Conservation (phyloP, 2,797 vertebrate genomes). For the Danio albolineatus region DNA sequence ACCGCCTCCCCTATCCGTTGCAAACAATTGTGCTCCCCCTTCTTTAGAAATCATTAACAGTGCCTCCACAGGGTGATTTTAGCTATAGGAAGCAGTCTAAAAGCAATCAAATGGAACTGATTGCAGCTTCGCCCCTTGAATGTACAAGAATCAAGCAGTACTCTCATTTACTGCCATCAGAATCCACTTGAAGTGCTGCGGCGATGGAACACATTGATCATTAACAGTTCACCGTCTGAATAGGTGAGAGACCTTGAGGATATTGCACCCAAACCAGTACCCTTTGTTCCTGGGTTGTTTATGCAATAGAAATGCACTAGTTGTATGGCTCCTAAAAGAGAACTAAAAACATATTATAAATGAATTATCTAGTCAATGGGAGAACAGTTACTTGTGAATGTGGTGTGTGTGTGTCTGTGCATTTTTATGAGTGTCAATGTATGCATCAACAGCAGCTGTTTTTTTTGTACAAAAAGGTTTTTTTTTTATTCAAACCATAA, state of each 20-base stretch:
- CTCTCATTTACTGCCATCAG: conserved; percentile 43
- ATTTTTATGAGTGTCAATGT: conserved; percentile 2
- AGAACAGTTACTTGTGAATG: neutral
- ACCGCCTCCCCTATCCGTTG: neutral
- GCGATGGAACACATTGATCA: neutral
- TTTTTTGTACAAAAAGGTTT: conserved; percentile 69
- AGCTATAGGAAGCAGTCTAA: neutral
- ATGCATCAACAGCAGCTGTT: conserved; percentile 24
- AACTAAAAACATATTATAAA: neutral
- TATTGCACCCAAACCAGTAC: conserved; percentile 12
- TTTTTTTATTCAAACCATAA: conserved; percentile 74
- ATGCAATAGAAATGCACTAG: neutral
- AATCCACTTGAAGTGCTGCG: conserved; percentile 27
- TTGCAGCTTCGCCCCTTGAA: neutral
- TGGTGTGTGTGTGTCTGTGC: neutral
- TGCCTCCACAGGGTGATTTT: conserved; percentile 10
- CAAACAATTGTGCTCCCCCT: conserved; percentile 44
- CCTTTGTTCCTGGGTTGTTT: conserved; percentile 20
- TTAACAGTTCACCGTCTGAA: neutral
- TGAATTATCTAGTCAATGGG: neutral
- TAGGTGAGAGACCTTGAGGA: conserved; percentile 20
- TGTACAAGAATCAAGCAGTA: neutral
- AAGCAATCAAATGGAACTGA: neutral
- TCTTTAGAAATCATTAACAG: conserved; percentile 73
- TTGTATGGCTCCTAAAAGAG: neutral